Evolutionary conservation across 1,140 invertebrate species (phyloP).

Genomic region (Thereuonema tuberculata): DNA sequence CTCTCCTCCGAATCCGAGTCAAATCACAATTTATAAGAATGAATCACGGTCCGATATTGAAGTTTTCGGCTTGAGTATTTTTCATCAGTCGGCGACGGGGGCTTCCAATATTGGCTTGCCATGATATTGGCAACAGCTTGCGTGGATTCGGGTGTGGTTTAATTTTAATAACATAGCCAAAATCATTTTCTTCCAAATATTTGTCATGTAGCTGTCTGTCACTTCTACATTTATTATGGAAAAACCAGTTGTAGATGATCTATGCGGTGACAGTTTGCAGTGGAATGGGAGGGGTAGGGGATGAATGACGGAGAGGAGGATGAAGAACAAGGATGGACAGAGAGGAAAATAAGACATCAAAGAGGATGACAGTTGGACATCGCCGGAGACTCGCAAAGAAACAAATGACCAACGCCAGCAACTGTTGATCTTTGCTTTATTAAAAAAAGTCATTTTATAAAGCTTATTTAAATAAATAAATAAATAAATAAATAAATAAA

Average conservation of each 20-base stretch:
- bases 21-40: constrained; percentile 5
- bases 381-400: neutral
- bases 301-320: neutral
- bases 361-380: too few relatives aligned
- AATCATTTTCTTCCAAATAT: constrained; percentile 4
- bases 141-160: neutral
- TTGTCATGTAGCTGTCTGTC: constrained; percentile 5
- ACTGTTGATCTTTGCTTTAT: too few relatives aligned
- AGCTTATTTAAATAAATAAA: too few relatives aligned
- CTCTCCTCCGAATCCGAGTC: neutral
- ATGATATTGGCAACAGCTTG: neutral
- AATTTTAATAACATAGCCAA: constrained; percentile 5
- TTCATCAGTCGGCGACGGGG: neutral
- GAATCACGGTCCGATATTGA: constrained; percentile 3
- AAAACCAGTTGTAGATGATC: too few relatives aligned
- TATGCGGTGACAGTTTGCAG: too few relatives aligned
- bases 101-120: neutral
- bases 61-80: neutral
- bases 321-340: neutral
- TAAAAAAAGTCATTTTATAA: too few relatives aligned
- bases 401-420: too few relatives aligned
- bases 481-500: too few relatives aligned
- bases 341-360: neutral
- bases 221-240: neutral
- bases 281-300: neutral